Conservation (phyloP, 2,797 vertebrate species). For the Anguilla megastoma region DNA sequence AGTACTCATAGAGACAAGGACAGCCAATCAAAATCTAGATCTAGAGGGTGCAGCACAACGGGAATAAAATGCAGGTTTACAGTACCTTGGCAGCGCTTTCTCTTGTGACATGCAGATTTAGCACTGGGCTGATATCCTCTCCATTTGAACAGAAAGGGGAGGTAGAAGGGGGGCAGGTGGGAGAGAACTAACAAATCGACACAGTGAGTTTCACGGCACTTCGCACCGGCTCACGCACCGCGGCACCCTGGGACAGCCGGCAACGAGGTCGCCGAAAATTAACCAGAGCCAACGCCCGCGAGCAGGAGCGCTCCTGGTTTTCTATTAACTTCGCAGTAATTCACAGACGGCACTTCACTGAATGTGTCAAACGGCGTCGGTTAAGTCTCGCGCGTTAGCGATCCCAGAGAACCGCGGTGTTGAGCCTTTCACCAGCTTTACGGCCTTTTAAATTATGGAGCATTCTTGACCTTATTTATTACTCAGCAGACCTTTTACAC, state of each 20-base stretch:
- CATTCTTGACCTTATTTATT: too few species aligned
- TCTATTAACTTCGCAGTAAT: not conserved
- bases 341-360: not conserved
- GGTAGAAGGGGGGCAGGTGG: conserved; percentile 96
- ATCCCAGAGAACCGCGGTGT: not conserved
- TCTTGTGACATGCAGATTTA: conserved; percentile 92
- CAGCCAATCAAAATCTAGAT: conserved; percentile 53
- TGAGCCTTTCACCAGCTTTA: conserved; percentile 1
- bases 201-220: conserved; percentile 79
- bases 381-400: not conserved
- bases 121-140: conserved; percentile 95
- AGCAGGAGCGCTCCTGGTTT: not conserved
- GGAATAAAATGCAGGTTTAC: conserved; percentile 69
- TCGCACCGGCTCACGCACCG: not conserved
- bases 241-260: conserved; percentile 4
- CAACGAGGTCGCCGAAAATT: not conserved
- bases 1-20: conserved; percentile 26
- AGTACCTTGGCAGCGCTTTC: conserved; percentile 98
- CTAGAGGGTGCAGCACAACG: conserved; percentile 49
- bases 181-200: conserved; percentile 97
- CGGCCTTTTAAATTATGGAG: not conserved
- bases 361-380: not conserved
- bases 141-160: conserved; percentile 99
- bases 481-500: not conserved
- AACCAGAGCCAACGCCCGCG: not conserved